Evolutionary conservation across 2,797 vertebrate species (phyloP), one percentile per base, ranked within the genome.

Genomic region (Sebastes miniatus): DNA sequence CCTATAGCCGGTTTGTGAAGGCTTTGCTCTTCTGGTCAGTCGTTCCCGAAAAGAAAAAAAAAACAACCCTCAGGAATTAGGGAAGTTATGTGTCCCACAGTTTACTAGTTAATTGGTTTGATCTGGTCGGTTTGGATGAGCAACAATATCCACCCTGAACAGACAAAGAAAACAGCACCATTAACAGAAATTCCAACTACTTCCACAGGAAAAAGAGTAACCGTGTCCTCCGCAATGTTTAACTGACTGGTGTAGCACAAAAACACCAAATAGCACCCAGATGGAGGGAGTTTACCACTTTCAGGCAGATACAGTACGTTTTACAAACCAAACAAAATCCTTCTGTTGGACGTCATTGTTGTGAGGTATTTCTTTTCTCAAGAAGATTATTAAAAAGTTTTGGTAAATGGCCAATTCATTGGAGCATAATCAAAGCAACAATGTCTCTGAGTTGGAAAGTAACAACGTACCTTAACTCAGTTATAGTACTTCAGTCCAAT

Each of bases 61-160:
- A 71, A 43, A 59, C 20, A 59, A 34, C 58, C 76, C 54, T 63
- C 34, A 25, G 36, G 65, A 73, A 77, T 71, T n/a, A 71, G 50
- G 61, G 65, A 80, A 63, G 36, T 78, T 73, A 52, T 11, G 4
- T 61, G 54, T 79, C 68, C 27, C 14, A 71, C 57, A 54, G 73
- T 81, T 79, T 29, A 22, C 36, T 47, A n/a, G 64, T 69, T 76
- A 69, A 72, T 80, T 50, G 54, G 54, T 87, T 75, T 61, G 29
- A 73, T 77, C 16, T 61, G 67, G 70, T 36, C 10, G 16, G 11
- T 71, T 54, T 39, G 6, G 43, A 66, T 24, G 31, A 71, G 65
- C 69, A 65, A 56, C 66, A 27, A 36, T 4, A 39, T 65, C 68
- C 34, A 43, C n/a, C 61, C 70, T 32, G 25, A 68, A 36, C 22